A percentile compares a stretch with the other conserved stretches of the same genome.
These are phyloP conservation scores for Glareola pratincola DNA, from an alignment of 2,113 vertebrate genomes.

Conservation along the genomic window DNA sequence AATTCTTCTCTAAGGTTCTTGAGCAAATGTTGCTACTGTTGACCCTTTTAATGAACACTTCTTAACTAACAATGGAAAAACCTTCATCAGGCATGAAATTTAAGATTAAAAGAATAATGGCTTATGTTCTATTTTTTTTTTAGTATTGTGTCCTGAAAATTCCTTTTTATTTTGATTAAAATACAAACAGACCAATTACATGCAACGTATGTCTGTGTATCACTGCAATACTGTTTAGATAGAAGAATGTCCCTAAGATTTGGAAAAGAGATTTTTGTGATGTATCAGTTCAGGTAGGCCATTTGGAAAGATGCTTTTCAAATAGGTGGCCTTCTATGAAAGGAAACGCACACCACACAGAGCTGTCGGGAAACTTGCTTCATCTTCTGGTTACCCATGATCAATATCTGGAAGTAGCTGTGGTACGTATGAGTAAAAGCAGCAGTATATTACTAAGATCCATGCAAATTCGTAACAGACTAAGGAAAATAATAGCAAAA, in stretches of 20 bases:
- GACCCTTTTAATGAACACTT: neutral
- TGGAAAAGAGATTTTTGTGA: neutral
- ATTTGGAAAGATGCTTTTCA: neutral
- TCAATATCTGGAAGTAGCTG: neutral
- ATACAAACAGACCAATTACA: neutral
- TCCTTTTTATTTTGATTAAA: neutral
- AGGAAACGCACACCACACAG: neutral
- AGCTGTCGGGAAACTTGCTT: neutral
- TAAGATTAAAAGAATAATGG: neutral
- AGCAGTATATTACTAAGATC: neutral
- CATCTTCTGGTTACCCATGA: neutral
- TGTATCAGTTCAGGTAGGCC: neutral
- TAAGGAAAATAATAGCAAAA: neutral
- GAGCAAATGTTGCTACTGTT: neutral
- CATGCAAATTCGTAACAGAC: neutral
- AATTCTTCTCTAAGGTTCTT: neutral
- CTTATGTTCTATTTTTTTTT: neutral
- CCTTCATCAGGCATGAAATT: neutral
- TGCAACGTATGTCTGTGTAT: neutral
- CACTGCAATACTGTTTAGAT: neutral
- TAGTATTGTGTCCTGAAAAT: neutral
- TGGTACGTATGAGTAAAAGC: neutral
- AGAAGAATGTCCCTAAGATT: neutral
- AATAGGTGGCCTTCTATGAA: neutral
- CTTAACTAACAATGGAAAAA: neutral